Conservation (phyloP, 2,113 vertebrate species). For the Odontophorus gujanensis region DNA sequence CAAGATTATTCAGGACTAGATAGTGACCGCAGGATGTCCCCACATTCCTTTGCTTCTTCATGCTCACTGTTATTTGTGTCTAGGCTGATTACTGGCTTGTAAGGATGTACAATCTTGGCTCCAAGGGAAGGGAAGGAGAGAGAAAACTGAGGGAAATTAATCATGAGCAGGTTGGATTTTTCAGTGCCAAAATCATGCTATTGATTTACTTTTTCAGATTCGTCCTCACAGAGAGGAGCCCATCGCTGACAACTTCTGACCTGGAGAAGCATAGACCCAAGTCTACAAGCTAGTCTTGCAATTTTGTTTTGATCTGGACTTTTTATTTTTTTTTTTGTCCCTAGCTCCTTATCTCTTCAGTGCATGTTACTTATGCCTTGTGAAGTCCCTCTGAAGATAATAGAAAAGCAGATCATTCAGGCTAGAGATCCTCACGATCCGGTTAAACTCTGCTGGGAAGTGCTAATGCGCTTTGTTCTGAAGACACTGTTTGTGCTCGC, state of each 20-base stretch:
- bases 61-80: not conserved
- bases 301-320: not conserved
- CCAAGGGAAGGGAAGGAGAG: not conserved
- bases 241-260: not conserved
- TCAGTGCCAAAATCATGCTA: constrained; percentile 12
- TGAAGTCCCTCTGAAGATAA: not conserved
- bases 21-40: not conserved
- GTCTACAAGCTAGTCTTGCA: not conserved
- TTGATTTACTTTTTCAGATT: constrained; percentile 44
- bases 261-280: not conserved
- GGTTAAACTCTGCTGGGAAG: constrained; percentile 40
- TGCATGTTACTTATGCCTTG: not conserved
- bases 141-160: not conserved
- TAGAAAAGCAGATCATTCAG: constrained; percentile 1
- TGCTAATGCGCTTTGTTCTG: constrained; percentile 9
- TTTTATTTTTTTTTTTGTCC: not conserved
- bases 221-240: constrained; percentile 40
- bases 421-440: constrained; percentile 12
- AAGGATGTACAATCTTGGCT: not conserved
- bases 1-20: not conserved
- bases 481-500: constrained; percentile 27
- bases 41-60: not conserved
- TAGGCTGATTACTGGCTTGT: not conserved
- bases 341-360: not conserved
- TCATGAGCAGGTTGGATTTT: not conserved